Evolutionary conservation across 2,113 vertebrate genomes (phyloP).

Genomic region (Grammomys surdaster): DNA sequence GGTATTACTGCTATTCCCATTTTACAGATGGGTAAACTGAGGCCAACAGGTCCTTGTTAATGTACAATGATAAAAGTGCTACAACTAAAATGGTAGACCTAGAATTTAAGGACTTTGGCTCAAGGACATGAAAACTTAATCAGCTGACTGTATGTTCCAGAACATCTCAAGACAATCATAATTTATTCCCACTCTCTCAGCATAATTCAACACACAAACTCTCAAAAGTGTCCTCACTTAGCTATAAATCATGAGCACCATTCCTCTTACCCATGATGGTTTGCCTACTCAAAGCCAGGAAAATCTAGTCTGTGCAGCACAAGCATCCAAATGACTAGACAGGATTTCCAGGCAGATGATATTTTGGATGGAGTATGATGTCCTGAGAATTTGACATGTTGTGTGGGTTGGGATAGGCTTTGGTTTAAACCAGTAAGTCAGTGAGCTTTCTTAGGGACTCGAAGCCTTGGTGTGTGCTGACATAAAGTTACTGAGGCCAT

Average conservation of each 20-base stretch:
- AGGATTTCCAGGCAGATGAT: background rate
- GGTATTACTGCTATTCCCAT: background rate
- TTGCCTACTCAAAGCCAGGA: conserved; percentile 68
- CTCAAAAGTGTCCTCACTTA: background rate
- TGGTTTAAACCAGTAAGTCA: background rate
- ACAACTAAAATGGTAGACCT: background rate
- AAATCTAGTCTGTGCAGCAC: conserved; percentile 63
- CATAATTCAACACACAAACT: conserved; percentile 35
- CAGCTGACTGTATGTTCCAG: background rate
- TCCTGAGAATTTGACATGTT: conserved; percentile 53
- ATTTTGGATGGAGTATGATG: background rate
- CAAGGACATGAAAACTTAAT: background rate
- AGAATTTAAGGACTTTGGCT: background rate
- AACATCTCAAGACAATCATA: background rate
- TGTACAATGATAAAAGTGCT: background rate
- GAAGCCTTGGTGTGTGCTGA: background rate
- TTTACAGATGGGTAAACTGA: conserved; percentile 2
- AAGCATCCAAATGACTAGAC: conserved; percentile 12
- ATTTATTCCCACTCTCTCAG: background rate
- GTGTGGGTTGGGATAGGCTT: conserved; percentile 26
- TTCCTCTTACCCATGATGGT: background rate
- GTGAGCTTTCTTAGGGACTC: background rate
- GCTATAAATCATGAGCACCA: background rate
- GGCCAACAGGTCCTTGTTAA: background rate
- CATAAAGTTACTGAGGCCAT: conserved; percentile 32